phyloP scores from a whole-genome alignment of 2,888 invertebrate species.

The Nomada ferruginata region DNA sequence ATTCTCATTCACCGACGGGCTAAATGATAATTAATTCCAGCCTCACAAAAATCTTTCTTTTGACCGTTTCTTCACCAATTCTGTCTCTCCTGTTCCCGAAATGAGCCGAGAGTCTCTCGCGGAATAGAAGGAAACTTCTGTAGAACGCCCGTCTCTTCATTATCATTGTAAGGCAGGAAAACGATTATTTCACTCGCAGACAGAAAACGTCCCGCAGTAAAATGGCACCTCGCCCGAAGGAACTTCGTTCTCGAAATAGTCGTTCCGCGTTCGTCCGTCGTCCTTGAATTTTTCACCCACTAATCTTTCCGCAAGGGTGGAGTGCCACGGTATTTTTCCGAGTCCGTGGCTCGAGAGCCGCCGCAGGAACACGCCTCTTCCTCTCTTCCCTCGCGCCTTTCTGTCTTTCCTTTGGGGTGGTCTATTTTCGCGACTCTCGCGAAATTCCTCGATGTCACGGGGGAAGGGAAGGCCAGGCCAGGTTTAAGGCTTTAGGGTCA shows the following conservation, averaged over 20 bases:
- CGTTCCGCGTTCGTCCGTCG: conserved; percentile 33
- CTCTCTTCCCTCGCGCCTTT: neutral
- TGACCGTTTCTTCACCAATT: no score
- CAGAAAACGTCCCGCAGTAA: neutral
- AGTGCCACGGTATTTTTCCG: conserved; percentile 47
- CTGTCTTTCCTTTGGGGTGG: conserved; percentile 42
- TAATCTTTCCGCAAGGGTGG: conserved; percentile 55
- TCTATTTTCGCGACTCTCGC: conserved; percentile 68
- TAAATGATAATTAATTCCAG: neutral
- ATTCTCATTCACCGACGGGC: no score
- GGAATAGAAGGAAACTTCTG: no score
- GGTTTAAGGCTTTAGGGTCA: conserved; percentile 50
- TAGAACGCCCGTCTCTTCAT: neutral
- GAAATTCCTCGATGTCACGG: conserved; percentile 57
- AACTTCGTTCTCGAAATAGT: conserved; percentile 9
- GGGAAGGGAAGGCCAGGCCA: conserved; percentile 2
- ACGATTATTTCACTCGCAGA: neutral
- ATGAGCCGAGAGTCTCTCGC: no score
- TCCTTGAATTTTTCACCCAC: conserved; percentile 61
- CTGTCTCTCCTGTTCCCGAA: no score
- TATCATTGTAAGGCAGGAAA: neutral
- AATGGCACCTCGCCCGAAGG: neutral
- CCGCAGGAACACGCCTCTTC: conserved; percentile 6
- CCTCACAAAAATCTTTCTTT: no score
- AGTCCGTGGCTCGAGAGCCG: conserved; percentile 12